These are phyloP conservation scores for Eudyptes chrysolophus DNA, from an alignment of 2,113 vertebrate species.

Conservation along the genomic window DNA sequence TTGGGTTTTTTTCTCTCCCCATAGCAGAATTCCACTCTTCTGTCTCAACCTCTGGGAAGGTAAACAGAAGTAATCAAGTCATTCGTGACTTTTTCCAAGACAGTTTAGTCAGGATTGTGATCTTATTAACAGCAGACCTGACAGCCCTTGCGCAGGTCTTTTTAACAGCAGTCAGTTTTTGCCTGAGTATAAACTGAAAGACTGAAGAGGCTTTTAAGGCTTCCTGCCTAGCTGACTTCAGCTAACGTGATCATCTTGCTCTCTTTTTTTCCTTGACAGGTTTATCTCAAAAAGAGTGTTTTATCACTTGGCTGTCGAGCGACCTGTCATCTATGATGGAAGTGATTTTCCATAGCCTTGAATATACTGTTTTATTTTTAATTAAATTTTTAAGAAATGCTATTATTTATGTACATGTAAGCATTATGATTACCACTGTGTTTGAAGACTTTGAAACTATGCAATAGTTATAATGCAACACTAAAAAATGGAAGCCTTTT, in stretches of 20 bases:
- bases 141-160: not conserved
- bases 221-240: not conserved
- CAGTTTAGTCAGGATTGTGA: not conserved
- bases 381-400: slow-evolving; percentile 55
- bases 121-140: not conserved
- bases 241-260: not conserved
- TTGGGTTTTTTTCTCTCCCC: not conserved
- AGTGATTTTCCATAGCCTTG: slow-evolving; percentile 79
- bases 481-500: not conserved
- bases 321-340: slow-evolving; percentile 85
- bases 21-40: not conserved
- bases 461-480: slow-evolving; percentile 29
- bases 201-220: not conserved
- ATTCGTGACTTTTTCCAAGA: not conserved
- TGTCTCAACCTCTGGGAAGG: not conserved
- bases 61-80: not conserved
- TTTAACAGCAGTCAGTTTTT: not conserved
- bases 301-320: slow-evolving; percentile 86
- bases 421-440: slow-evolving; percentile 29
- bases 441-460: slow-evolving; percentile 33
- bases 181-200: not conserved
- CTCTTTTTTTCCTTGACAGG: slow-evolving; percentile 69
- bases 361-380: slow-evolving; percentile 9
- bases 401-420: slow-evolving; percentile 56
- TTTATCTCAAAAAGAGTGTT: slow-evolving; percentile 95